These are phyloP conservation scores for Otocyon megalotis DNA, from an alignment of 2,113 vertebrate species.

Conservation along the genomic window DNA sequence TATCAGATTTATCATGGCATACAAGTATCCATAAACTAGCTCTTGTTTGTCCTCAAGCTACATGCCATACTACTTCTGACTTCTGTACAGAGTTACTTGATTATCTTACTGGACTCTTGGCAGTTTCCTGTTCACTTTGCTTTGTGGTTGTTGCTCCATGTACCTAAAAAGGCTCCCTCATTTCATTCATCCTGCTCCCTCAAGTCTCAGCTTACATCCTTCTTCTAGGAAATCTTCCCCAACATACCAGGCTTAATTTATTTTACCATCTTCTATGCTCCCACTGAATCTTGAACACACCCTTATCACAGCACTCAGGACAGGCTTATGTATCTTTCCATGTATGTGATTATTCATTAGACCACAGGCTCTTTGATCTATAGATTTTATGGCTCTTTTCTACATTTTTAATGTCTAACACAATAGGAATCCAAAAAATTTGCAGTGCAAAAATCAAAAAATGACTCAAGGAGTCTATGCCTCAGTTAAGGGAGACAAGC, in stretches of 20 bases:
- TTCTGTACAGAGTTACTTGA: accelerated
- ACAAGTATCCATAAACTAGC: not conserved
- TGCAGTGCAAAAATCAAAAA: not conserved
- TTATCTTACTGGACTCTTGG: not conserved
- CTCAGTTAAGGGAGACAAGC: not conserved
- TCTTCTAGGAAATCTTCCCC: not conserved
- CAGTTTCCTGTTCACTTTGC: not conserved
- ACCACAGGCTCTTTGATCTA: not conserved
- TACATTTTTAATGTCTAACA: not conserved
- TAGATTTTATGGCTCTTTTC: not conserved
- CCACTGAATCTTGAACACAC: not conserved
- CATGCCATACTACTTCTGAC: not conserved
- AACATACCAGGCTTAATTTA: not conserved
- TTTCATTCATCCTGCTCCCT: not conserved
- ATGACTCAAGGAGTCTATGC: not conserved
- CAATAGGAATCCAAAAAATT: not conserved
- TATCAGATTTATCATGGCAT: not conserved
- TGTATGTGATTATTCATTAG: not conserved
- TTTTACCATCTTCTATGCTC: not conserved
- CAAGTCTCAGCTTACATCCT: not conserved
- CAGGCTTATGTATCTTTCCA: not conserved
- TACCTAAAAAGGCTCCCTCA: not conserved
- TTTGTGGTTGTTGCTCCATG: not conserved
- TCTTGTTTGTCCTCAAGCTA: not conserved
- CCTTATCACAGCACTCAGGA: not conserved